Base-by-base conservation (phyloP, 2,113 vertebrate species). In the Hippocampus comes region DNA sequence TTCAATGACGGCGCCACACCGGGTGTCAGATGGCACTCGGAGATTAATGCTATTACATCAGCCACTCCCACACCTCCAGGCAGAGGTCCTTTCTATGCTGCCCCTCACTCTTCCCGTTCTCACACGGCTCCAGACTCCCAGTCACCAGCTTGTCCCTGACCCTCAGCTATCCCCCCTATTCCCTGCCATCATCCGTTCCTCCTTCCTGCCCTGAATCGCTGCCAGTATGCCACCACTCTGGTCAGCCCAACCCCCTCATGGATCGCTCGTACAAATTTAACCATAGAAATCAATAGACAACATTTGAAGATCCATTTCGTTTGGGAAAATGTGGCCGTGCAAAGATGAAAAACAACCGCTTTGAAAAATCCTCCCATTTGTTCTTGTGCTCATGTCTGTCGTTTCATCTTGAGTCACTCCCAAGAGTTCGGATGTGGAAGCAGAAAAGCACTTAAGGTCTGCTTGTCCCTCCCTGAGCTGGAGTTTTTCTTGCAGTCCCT, bases 21-120 rank as follows among this genome's bases (percentile, higher is more conserved):
- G 79, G 84, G 73, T 86, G 88, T 91, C 85, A 91, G 87, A 89
- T 91, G 88, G 87, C 83, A 86, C 80, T 77, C 74, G 71, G 85
- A 90, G 91, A 91, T 90, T 85, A 90, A 89, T 90, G 84, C 81
- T 82, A 89, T 92, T 87, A 90, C 88, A 92, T 90, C 91, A 90
- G 84, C 89, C 81, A 85, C 83, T 80, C 84, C 81, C 73, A 73
- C 76, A 74, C 80, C 80, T 83, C 81, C 66, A 64, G 78, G 74
- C 82, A 86, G 81, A 85, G 82, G 82, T 84, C 76, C 77, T 76
- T 56, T 83, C 79, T 76, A 72, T 75, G 76, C 78, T 76, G 82
- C 78, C 82, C 85, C 79, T 82, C 81, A 82, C 71, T 79, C 78
- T 84, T 84, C 79, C 77, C 82, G 72, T 76, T 76, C 84, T 74